These are phyloP conservation scores for Heliothis subflexa DNA, from an alignment of 1,140 invertebrate genomes.

Conservation along the genomic window DNA sequence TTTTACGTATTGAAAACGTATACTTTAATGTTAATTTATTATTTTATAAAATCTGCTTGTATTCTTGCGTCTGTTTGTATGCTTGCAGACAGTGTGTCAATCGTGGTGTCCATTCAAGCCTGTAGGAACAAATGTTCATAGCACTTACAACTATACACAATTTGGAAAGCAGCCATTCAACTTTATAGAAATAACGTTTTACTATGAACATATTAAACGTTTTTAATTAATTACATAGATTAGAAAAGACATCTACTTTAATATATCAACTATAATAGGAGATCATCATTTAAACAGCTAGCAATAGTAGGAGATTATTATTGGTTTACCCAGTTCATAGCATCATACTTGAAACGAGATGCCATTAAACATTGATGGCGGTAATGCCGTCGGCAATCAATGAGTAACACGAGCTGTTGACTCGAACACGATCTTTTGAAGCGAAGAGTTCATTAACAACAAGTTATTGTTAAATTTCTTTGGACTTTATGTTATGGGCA, in stretches of 20 bases:
- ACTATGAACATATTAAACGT: too few relatives aligned
- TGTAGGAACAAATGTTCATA: too few relatives aligned
- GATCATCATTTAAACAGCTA: too few relatives aligned
- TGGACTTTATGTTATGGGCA: background rate
- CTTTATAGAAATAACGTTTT: too few relatives aligned
- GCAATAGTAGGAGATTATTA: background rate
- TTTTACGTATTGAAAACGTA: background rate
- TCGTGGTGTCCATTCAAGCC: too few relatives aligned
- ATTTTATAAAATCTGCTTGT: background rate
- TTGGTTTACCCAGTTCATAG: background rate
- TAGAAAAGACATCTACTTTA: too few relatives aligned
- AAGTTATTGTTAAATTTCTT: background rate
- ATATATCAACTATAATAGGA: too few relatives aligned
- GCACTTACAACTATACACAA: too few relatives aligned
- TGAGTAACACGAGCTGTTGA: slow-evolving; percentile 28
- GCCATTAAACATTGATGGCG: slow-evolving; percentile 26
- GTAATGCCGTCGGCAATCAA: slow-evolving; percentile 1
- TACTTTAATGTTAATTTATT: background rate
- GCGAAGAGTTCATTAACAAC: slow-evolving; percentile 7
- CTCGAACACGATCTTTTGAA: background rate
- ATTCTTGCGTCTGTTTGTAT: too few relatives aligned
- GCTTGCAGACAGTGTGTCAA: too few relatives aligned
- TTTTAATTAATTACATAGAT: too few relatives aligned
- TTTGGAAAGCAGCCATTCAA: too few relatives aligned
- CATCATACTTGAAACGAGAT: slow-evolving; percentile 1